Conservation (phyloP, 2,113 vertebrate species). For the Dasyornis broadbenti region DNA sequence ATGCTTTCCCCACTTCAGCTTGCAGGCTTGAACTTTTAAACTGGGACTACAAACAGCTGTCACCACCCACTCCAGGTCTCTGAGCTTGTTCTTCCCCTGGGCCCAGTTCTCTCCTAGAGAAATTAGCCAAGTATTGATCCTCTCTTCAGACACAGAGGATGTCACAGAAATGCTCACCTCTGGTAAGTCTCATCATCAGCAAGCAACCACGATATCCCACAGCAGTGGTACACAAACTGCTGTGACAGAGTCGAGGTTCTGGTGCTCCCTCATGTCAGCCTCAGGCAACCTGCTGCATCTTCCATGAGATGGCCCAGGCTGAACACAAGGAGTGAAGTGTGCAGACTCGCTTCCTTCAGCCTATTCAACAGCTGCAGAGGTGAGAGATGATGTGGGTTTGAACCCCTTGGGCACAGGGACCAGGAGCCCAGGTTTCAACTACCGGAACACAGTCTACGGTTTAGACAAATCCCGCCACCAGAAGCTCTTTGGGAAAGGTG, state of each 20-base stretch:
- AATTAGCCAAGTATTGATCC: not conserved
- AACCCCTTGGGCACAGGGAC: not conserved
- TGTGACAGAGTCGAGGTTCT: not conserved
- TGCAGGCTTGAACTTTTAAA: not conserved
- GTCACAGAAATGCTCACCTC: not conserved
- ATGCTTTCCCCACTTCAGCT: not conserved
- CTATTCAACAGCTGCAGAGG: not conserved
- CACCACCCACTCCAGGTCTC: not conserved
- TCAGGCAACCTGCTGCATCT: not conserved
- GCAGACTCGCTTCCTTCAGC: not conserved
- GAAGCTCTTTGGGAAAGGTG: not conserved
- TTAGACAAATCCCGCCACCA: not conserved
- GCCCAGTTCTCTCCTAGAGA: not conserved
- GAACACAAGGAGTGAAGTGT: fast-evolving
- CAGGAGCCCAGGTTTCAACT: not conserved
- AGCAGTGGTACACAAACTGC: too few relatives aligned
- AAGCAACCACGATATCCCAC: not conserved
- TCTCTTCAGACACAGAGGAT: not conserved
- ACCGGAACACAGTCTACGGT: not conserved
- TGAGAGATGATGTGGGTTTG: not conserved
- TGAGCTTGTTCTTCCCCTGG: not conserved
- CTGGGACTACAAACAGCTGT: not conserved
- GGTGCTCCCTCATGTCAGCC: not conserved
- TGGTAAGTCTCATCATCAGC: not conserved
- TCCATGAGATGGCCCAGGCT: fast-evolving